Evolutionary conservation across 1,140 invertebrate genomes (phyloP).

Genomic region (Drosophila tsacasi): DNA sequence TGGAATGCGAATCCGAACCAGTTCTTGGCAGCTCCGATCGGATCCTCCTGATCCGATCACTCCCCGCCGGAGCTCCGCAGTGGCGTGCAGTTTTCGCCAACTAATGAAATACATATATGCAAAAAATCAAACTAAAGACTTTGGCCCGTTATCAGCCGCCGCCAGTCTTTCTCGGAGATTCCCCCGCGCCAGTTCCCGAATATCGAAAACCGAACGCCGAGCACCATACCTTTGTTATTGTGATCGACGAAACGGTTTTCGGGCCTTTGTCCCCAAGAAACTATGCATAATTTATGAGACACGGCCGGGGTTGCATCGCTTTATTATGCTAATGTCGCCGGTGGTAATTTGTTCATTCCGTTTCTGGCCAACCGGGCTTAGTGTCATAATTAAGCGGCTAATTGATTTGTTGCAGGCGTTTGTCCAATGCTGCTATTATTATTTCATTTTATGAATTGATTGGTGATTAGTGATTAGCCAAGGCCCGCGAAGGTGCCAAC

Average conservation of each 20-base stretch:
- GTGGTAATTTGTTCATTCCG: conserved; percentile 78
- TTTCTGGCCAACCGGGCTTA: conserved; percentile 68
- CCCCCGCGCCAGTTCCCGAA: conserved; percentile 26
- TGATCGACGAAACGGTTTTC: conserved; percentile 62
- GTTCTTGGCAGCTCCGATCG: conserved; percentile 46
- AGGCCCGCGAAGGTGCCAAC: conserved; percentile 70
- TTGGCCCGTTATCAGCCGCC: conserved; percentile 71
- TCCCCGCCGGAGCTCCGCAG: conserved; percentile 14
- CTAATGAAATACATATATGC: conserved; percentile 83
- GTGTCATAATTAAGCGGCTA: conserved; percentile 83
- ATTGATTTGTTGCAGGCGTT: conserved; percentile 82
- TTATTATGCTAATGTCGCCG: conserved; percentile 75
- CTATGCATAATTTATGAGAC: conserved; percentile 81
- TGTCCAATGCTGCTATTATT: conserved; percentile 49
- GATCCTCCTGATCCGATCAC: conserved; percentile 25
- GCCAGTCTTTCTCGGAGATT: conserved; percentile 52
- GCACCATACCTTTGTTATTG: conserved; percentile 42
- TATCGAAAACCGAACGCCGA: not conserved
- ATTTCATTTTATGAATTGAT: conserved; percentile 70
- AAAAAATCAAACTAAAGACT: conserved; percentile 68
- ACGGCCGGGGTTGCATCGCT: conserved; percentile 70
- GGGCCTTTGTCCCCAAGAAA: conserved; percentile 68
- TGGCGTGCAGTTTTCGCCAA: conserved; percentile 78
- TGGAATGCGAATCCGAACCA: conserved; percentile 69
- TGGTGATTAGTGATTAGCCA: conserved; percentile 68